Evolutionary conservation across 2,797 vertebrate species (phyloP), one percentile per base, ranked within the genome.

Genomic region (Clarias platycephalus): DNA sequence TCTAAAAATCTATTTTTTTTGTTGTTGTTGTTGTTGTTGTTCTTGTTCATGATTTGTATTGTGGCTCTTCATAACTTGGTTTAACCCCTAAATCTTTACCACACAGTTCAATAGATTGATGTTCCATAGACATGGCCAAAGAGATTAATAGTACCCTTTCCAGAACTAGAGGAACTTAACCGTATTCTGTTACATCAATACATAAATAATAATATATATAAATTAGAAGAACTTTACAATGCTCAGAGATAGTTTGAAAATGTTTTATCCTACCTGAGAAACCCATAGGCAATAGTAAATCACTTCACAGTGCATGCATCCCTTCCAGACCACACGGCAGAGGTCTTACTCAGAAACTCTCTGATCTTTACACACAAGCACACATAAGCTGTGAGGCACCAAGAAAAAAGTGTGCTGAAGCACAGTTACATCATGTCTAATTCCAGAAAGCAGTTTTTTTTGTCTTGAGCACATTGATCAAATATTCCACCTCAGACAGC

Each of bases 201-300:
- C 31, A 26, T 16, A 75, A 31, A 57, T 31, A 64, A 68, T 8
- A 68, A 20, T 26, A 24, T 24, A 60, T 37, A 62, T 62, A 44
- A 3, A 28, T 28, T 49, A 66, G 0, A 66, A 28, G 16, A 85
- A 44, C 10, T 5, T 24, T 12, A 77, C 31, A 85, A 44, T n/a
- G 70, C n/a, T 71, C 9, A 9, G 40, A 71, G 9, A 53, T 72
- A 24, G 24, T 55, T 15, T 2, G 34, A 78, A 15, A 40, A 3
- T 62, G 22, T 9, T n/a, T 77, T 15, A 55, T 66, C 84, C 40
- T 87, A 89, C 89, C 88, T 87, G 76, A 74, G 57, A 62, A 58
- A 72, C 37, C 55, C 75, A 57, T 70, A 44, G 22, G 80, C 84
- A 75, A 77, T 80, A 12, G 1, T 78, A 67, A 55, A 79, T 31